Evolutionary conservation across 2,888 invertebrate genomes (phyloP).

Genomic region (Erynnis tages): DNA sequence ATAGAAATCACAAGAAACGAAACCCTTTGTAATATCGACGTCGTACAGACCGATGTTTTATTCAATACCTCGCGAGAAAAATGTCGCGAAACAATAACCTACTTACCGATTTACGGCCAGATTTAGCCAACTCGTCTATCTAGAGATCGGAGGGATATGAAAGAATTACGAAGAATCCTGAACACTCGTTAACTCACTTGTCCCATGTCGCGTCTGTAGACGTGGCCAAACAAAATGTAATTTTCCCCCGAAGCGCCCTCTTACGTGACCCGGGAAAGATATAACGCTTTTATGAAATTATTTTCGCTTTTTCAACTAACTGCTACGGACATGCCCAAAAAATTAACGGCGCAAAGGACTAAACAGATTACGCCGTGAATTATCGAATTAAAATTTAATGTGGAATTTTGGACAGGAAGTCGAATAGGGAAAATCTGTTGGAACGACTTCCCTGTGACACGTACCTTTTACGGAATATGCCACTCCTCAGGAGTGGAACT

Average conservation of each 20-base stretch:
- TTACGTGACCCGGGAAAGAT: conserved; percentile 79
- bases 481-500: conserved; percentile 5
- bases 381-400: conserved; percentile 27
- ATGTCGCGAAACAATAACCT: conserved; percentile 36
- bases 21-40: neutral
- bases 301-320: conserved; percentile 73
- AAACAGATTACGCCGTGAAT: conserved; percentile 52
- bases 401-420: conserved; percentile 17
- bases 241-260: conserved; percentile 73
- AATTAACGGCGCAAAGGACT: conserved; percentile 58
- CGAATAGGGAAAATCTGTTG: conserved; percentile 12
- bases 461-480: conserved; percentile 10
- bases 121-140: conserved; percentile 40
- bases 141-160: conserved; percentile 65
- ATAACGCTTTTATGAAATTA: conserved; percentile 79
- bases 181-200: conserved; percentile 76
- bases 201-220: conserved; percentile 66
- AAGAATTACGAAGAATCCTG: conserved; percentile 70
- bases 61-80: conserved; percentile 31
- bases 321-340: conserved; percentile 58
- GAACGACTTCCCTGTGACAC: conserved; percentile 14
- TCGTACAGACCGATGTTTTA: conserved; percentile 30
- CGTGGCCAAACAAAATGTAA: conserved; percentile 80
- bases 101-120: conserved; percentile 36
- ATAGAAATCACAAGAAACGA: neutral